phyloP scores from a whole-genome alignment of 2,113 vertebrate genomes.

The Sarotherodon lohbergeri region DNA sequence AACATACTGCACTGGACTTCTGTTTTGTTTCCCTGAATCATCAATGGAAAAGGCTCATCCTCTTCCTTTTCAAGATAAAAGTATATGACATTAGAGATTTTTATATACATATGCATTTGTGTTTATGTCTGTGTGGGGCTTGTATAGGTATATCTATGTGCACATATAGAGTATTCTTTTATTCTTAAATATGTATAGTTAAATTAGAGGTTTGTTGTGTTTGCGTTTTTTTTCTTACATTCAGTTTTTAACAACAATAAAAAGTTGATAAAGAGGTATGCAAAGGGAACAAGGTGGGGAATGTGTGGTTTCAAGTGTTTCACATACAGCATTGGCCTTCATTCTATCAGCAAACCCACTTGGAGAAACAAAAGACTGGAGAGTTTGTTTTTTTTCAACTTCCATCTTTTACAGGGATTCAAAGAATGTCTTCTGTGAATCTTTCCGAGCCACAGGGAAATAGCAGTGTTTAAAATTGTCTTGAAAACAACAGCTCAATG shows the following conservation, averaged over 20 bases:
- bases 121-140: slow-evolving; percentile 58
- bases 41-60: slow-evolving; percentile 65
- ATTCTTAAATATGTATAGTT: slow-evolving; percentile 70
- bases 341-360: slow-evolving; percentile 21
- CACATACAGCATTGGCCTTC: neutral
- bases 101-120: slow-evolving; percentile 71
- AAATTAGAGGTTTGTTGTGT: slow-evolving; percentile 71
- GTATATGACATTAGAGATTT: slow-evolving; percentile 69
- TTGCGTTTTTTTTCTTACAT: slow-evolving; percentile 65
- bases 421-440: neutral
- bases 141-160: slow-evolving; percentile 67
- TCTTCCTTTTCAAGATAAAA: slow-evolving; percentile 65
- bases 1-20: slow-evolving; percentile 67
- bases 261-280: slow-evolving; percentile 46
- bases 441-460: neutral
- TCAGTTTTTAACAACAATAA: slow-evolving; percentile 65
- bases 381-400: neutral
- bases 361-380: neutral
- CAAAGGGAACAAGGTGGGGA: neutral
- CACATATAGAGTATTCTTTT: slow-evolving; percentile 63
- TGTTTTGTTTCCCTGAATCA: slow-evolving; percentile 73
- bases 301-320: slow-evolving; percentile 37
- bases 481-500: neutral
- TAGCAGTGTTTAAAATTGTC: neutral
- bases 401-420: neutral